These are phyloP conservation scores for Tragulus kanchil DNA, from an alignment of 2,113 vertebrate species.

Conservation along the genomic window DNA sequence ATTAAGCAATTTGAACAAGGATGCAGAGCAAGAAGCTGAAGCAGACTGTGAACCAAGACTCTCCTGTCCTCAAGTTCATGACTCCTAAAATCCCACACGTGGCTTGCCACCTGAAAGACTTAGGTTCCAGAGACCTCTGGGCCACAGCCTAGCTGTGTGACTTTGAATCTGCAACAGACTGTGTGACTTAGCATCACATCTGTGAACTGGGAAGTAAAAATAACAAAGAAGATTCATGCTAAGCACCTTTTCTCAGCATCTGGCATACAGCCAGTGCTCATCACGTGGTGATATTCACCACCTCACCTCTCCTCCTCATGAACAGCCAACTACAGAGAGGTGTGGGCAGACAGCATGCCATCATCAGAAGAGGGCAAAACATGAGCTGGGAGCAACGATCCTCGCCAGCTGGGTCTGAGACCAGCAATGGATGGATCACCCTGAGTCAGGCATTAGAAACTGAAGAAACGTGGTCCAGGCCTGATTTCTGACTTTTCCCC, in stretches of 20 bases:
- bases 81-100: neutral
- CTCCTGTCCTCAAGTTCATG: neutral
- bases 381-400: neutral
- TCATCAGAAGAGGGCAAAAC: neutral
- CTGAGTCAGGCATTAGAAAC: neutral
- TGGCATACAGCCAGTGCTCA: neutral
- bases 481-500: neutral
- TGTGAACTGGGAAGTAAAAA: neutral
- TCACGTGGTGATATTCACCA: neutral
- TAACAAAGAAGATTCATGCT: neutral
- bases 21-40: neutral
- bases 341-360: fast-evolving
- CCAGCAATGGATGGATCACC: neutral
- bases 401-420: fast-evolving
- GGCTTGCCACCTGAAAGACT: neutral
- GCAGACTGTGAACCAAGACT: neutral
- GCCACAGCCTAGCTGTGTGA: neutral
- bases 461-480: neutral
- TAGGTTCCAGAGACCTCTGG: neutral
- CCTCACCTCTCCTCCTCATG: neutral
- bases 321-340: neutral
- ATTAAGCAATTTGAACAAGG: neutral
- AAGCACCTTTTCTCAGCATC: too few species aligned
- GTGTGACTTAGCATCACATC: neutral
- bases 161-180: neutral